Conservation (phyloP, 1,140 invertebrate species). For the Cydia strobilella region DNA sequence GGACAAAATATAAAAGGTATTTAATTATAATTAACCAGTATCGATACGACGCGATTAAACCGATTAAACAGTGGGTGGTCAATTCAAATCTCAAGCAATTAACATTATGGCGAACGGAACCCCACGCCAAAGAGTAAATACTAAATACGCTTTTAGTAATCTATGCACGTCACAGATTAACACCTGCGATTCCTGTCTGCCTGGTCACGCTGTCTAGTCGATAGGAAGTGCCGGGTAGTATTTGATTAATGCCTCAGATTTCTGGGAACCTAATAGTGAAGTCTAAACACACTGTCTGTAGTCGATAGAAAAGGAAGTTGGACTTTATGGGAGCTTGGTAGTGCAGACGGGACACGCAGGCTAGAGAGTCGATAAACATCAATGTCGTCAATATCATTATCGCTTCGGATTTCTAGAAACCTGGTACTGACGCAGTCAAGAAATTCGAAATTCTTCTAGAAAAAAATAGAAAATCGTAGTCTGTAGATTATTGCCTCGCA, state of each 20-base stretch:
- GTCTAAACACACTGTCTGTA: background rate
- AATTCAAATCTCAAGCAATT: background rate
- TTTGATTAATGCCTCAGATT: background rate
- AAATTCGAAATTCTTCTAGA: too few species aligned
- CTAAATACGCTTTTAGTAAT: background rate
- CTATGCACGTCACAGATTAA: background rate
- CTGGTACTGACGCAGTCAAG: too few species aligned
- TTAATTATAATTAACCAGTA: conserved; percentile 21
- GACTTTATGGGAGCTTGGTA: background rate
- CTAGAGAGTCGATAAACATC: too few species aligned
- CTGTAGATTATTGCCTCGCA: too few species aligned
- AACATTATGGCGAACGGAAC: conserved; percentile 3
- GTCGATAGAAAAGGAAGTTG: background rate
- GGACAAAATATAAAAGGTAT: conserved; percentile 4
- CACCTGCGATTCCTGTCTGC: background rate
- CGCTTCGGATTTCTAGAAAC: too few species aligned
- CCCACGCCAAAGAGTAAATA: background rate
- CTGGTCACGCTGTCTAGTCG: background rate
- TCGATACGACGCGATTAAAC: conserved; percentile 5
- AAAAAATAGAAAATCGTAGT: too few species aligned
- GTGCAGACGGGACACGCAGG: background rate
- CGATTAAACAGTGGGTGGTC: conserved; percentile 8
- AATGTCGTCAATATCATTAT: too few species aligned
- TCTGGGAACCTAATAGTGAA: background rate
- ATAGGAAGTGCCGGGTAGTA: background rate